These are phyloP conservation scores for Ascaphus truei DNA, from an alignment of 2,113 vertebrate species.

Conservation along the genomic window DNA sequence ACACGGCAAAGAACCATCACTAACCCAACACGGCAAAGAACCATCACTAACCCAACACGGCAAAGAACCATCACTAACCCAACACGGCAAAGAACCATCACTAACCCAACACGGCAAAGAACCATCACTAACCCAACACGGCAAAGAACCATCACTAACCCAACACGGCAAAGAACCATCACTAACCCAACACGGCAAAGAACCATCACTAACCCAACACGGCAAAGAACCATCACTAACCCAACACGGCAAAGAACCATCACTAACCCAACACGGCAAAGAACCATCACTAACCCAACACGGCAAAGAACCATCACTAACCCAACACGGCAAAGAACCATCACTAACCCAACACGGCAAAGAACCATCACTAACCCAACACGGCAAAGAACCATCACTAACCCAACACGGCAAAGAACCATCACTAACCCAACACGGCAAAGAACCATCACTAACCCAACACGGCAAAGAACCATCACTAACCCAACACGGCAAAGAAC, in stretches of 20 bases:
- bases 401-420: slow-evolving; percentile 5
- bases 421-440: slow-evolving; percentile 6
- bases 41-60: background rate
- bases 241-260: slow-evolving; percentile 4
- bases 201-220: background rate
- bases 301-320: slow-evolving; percentile 8
- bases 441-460: background rate
- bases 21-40: slow-evolving; percentile 9
- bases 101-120: slow-evolving; percentile 9
- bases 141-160: slow-evolving; percentile 7
- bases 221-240: slow-evolving; percentile 7
- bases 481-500: slow-evolving; percentile 6
- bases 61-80: slow-evolving; percentile 7
- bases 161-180: slow-evolving; percentile 4
- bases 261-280: slow-evolving; percentile 10
- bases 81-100: slow-evolving; percentile 4
- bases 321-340: slow-evolving; percentile 4
- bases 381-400: slow-evolving; percentile 8
- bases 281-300: background rate
- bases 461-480: slow-evolving; percentile 7
- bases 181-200: slow-evolving; percentile 9
- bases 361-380: background rate
- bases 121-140: background rate
- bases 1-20: slow-evolving; percentile 7
- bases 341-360: slow-evolving; percentile 8